These are phyloP conservation scores for Ptilodon capucinus DNA, from an alignment of 2,888 invertebrate species.

Conservation along the genomic window DNA sequence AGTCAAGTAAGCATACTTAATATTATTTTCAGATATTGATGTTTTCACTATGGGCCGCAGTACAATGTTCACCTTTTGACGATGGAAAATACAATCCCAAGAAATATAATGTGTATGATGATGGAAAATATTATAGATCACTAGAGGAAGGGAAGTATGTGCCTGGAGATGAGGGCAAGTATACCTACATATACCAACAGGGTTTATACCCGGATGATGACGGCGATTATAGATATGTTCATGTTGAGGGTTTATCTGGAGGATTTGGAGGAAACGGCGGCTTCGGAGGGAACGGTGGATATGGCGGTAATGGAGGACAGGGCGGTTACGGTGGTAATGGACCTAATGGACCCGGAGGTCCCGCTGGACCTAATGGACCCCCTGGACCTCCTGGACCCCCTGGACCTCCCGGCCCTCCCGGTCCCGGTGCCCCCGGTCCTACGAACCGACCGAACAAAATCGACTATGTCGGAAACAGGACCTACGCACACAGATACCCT, in stretches of 20 bases:
- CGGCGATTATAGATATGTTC: slow-evolving; percentile 78
- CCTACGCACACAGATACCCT: slow-evolving; percentile 65
- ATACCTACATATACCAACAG: slow-evolving; percentile 69
- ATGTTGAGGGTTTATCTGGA: slow-evolving; percentile 61
- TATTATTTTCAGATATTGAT: slow-evolving; percentile 54
- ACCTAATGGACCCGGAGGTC: slow-evolving; percentile 33
- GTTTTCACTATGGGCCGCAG: slow-evolving; percentile 44
- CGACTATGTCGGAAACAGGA: slow-evolving; percentile 57
- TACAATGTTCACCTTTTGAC: slow-evolving; percentile 52
- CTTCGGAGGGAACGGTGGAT: slow-evolving; percentile 35
- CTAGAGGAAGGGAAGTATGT: slow-evolving; percentile 77
- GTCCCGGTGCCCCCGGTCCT: slow-evolving; percentile 15
- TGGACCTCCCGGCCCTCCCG: slow-evolving; percentile 33
- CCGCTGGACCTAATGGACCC: slow-evolving; percentile 25
- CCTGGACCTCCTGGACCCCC: slow-evolving; percentile 29
- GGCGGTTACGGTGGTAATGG: slow-evolving; percentile 29
- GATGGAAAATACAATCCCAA: slow-evolving; percentile 65
- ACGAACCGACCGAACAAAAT: slow-evolving; percentile 42
- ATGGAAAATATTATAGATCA: slow-evolving; percentile 71
- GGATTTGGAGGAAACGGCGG: slow-evolving; percentile 51
- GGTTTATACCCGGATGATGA: slow-evolving; percentile 62
- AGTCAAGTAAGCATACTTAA: neutral
- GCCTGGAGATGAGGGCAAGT: slow-evolving; percentile 79
- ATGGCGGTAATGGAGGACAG: slow-evolving; percentile 22
- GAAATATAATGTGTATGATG: slow-evolving; percentile 57